These are phyloP conservation scores for Orthosia gothica DNA, from an alignment of 2,888 invertebrate genomes.

Conservation along the genomic window DNA sequence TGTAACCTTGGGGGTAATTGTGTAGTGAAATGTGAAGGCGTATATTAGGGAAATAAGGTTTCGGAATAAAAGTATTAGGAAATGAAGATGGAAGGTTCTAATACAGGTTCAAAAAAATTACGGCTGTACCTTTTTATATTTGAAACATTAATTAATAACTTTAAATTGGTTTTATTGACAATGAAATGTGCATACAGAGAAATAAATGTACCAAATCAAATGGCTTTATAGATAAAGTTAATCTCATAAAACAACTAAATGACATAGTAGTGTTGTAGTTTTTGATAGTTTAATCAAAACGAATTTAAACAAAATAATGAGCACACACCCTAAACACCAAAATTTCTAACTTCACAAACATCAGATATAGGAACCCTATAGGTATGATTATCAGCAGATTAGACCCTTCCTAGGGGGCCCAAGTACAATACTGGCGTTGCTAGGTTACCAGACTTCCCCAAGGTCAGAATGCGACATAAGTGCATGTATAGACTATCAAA, in stretches of 20 bases:
- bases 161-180: not conserved
- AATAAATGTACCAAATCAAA: not conserved
- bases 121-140: not conserved
- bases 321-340: conserved; percentile 48
- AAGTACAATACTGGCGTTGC: conserved; percentile 85
- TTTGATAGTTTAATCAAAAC: not conserved
- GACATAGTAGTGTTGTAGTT: too few species aligned
- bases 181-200: not conserved
- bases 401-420: conserved; percentile 84
- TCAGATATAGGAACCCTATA: conserved; percentile 84
- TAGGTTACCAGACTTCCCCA: conserved; percentile 89
- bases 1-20: not conserved
- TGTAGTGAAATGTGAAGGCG: not conserved
- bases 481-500: conserved; percentile 79
- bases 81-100: not conserved
- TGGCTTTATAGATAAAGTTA: not conserved
- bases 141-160: not conserved
- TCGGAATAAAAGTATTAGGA: not conserved
- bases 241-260: not conserved
- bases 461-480: conserved; percentile 87
- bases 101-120: not conserved
- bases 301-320: conserved; percentile 24
- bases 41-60: not conserved
- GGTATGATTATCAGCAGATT: conserved; percentile 88
- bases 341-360: conserved; percentile 80